Evolutionary conservation across 2,797 vertebrate genomes (phyloP), one percentile per base, ranked within the genome.

Genomic region (Linurgus olivaceus): DNA sequence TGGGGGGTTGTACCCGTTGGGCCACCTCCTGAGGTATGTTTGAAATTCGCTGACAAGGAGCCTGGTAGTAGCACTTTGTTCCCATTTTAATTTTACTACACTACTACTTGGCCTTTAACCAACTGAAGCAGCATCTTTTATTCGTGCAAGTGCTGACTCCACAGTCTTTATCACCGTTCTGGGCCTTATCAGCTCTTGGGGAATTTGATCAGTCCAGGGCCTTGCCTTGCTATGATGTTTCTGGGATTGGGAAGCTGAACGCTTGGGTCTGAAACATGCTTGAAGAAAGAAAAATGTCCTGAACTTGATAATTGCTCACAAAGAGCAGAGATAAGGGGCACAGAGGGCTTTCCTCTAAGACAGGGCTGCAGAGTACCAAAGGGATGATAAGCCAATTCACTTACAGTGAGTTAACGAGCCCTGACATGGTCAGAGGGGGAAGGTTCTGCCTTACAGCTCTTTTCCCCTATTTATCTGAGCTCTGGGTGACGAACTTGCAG

Each of bases 101-200:
- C 94, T 95, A 85, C 88, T 86, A 47, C 70, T 94, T 83, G 96
- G 87, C 85, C 94, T 94, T 97, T 87, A 92, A 97, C 97, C 94
- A 71, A 51, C 94, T 98, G 97, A 97, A 86, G 91, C 93, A 96
- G 97, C 96, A 95, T 95, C 96, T 95, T 90, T 45, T 23, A 13
- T 10, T 94, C 0, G 67, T 87, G 83, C 31, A 67, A 94, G 44
- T 94, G 97, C 97, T 96, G 97, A 97, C 87, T 94, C 77, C 1
- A 51, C 85, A 72, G 31, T 23, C 73, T 95, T 98, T 98, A 97
- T 97, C 97, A 50, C 28, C 25, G 58, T 86, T 82, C 73, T 20
- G 17, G 87, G 50, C 63, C 48, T 94, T 96, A 95, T 96, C 94
- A 52, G 93, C 79, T 93, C 63, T 38, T 73, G 66, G 81, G 96